Evolutionary conservation across 2,113 vertebrate genomes (phyloP), one percentile per base, ranked within the genome.

Genomic region (Cervus canadensis): DNA sequence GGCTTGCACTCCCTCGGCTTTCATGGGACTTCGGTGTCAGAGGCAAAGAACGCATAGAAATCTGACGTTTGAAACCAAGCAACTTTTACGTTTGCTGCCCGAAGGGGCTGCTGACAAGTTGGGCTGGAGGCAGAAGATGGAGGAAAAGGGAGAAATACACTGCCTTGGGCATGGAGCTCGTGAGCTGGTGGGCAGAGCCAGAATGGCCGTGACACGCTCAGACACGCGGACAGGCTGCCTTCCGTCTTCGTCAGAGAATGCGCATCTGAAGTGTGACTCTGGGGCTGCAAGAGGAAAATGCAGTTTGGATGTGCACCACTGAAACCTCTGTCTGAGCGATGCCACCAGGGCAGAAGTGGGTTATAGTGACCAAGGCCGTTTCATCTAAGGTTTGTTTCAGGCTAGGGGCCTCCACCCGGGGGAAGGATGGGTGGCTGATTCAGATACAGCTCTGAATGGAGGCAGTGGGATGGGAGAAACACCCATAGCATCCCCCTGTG

Each of bases 61-160:
- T 97, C 97, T 98, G 97, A 99, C 98, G 98, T 98, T 99, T 98
- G 98, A 99, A 98, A 98, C 97, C 98, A 98, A 98, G 98, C 95
- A 94, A 92, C 96, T 94, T 97, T 95, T 95, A 60, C 96, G 91
- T 98, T 98, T 98, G 94, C 96, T 97, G 83, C 97, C 97, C 23
- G 74, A 98, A 98, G 98, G 98, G 98, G 98, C 93, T 98, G 95
- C 95, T 97, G 97, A 97, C 97, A 98, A 98, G 96, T 90, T 57
- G 76, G 93, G 97, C 98, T 98, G 0, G 89, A 98, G 98, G 98
- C 98, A 98, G 97, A 98, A 98, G 97, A 97, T 97, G 96, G 88
- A 98, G 96, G 98, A 97, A 94, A 98, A 98, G 97, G 84, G 91
- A 98, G 98, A 98, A 98, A 95, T 97, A 97, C 95, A 95, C 43